Percentiles rank a stretch among this genome's conserved stretches.
Conservation (phyloP, 2,797 vertebrate species). For the Scolopax bukidnonensis region DNA sequence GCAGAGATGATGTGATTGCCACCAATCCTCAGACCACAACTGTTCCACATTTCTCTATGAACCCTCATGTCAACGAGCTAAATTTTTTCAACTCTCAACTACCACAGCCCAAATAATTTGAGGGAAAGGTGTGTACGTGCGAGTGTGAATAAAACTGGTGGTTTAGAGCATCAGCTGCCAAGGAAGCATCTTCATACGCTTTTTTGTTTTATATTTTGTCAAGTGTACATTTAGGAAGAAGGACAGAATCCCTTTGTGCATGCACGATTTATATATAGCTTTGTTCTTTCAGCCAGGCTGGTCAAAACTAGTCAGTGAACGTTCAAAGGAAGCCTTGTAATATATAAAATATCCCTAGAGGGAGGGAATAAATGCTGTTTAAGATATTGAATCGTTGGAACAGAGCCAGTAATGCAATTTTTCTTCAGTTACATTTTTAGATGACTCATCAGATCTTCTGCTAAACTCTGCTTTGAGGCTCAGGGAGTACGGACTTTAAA, state of each 20-base stretch:
- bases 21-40: not conserved
- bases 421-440: constrained; percentile 44
- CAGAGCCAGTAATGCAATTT: constrained; percentile 38
- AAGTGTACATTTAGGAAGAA: not conserved
- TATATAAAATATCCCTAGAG: constrained; percentile 34
- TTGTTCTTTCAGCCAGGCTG: constrained; percentile 46
- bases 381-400: constrained; percentile 64
- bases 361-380: constrained; percentile 53
- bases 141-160: not conserved
- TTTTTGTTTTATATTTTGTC: constrained; percentile 22
- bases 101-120: not conserved
- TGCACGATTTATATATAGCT: constrained; percentile 13
- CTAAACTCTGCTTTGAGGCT: constrained; percentile 8
- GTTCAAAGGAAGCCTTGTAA: constrained; percentile 37
- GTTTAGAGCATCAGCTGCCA: not conserved
- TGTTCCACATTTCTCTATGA: not conserved
- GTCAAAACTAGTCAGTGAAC: constrained; percentile 11
- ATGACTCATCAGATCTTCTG: constrained; percentile 55
- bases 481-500: not conserved
- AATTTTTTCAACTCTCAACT: not conserved
- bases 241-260: constrained; percentile 36
- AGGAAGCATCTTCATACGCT: not conserved
- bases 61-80: not conserved
- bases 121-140: not conserved
- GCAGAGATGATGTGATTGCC: not conserved